These are phyloP conservation scores for Toxostoma redivivum DNA, from an alignment of 2,113 vertebrate species.

Conservation along the genomic window DNA sequence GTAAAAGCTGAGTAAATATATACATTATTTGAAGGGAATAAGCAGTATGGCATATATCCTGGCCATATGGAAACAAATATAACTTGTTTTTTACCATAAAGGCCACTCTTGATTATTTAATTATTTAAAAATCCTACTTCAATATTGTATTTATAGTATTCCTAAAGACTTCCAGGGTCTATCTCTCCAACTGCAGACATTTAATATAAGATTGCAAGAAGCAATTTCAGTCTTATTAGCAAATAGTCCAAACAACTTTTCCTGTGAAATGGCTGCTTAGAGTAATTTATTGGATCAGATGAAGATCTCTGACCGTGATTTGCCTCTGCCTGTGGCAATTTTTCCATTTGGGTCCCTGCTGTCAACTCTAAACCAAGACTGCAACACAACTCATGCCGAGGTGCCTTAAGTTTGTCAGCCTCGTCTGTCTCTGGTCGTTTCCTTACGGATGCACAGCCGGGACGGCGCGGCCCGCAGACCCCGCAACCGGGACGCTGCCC, in stretches of 20 bases:
- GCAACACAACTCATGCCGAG: background rate
- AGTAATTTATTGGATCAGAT: background rate
- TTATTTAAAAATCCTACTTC: background rate
- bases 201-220: background rate
- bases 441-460: rapidly evolving
- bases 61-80: constrained; percentile 60
- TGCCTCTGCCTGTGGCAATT: background rate
- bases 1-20: background rate
- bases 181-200: background rate
- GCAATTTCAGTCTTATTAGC: background rate
- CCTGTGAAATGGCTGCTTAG: background rate
- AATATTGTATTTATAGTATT: constrained; percentile 37
- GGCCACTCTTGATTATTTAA: constrained; percentile 25
- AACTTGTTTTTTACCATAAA: constrained; percentile 53
- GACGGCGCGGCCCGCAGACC: background rate
- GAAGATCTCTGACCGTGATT: background rate
- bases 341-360: background rate
- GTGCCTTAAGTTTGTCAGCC: background rate
- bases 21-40: constrained; percentile 29
- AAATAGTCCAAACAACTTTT: background rate
- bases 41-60: constrained; percentile 26
- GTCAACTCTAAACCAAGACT: background rate
- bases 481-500: background rate
- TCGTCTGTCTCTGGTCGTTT: rapidly evolving
- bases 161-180: background rate